Evolutionary conservation across 2,888 invertebrate genomes (phyloP), one percentile per base, ranked within the genome.

Genomic region (Eustalomyia histrio): DNA sequence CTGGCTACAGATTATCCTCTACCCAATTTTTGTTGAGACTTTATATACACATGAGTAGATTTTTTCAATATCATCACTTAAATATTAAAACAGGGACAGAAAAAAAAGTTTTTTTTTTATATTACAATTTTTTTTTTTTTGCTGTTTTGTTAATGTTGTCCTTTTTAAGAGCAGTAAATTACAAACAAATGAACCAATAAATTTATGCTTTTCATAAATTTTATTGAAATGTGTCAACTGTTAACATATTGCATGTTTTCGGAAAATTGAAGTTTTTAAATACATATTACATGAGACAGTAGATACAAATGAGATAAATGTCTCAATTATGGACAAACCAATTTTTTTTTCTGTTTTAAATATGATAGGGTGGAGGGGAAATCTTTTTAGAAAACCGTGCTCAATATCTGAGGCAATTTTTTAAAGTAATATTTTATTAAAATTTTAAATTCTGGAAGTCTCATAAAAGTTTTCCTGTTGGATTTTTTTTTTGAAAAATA

Each of bases 161-260:
- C 43, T 17, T 55, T 61, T n/a, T 47, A 47, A 14, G 12, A 64
- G n/a, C 33, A 14, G 29, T 57, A 64, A 72, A 43, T 63, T 53
- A 24, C n/a, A 16, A 63, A 24, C 53, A 50, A 73, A 50, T 64
- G 64, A 57, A 55, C 53, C 57, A 18, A 63, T 55, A 64, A 58
- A 65, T 73, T 64, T 58, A 35, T 57, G 50, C 24, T 35, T 50
- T 74, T 24, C 18, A 64, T 61, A 72, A 53, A 6, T 43, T 21
- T 50, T 50, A 47, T 57, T 50, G 58, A 17, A 58, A 57, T 12
- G 39, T 55, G 55, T 21, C 43, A 64, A 43, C 21, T 53, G 16
- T 53, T 35, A 21, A 17, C 14, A 47, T 47, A 47, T 39, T 10
- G 39, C 39, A 39, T 39, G 39, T 12, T 10, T 14, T 14, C 6